These are phyloP conservation scores for Melanotaenia maccullochi DNA, from an alignment of 2,797 vertebrate genomes.

Conservation along the genomic window DNA sequence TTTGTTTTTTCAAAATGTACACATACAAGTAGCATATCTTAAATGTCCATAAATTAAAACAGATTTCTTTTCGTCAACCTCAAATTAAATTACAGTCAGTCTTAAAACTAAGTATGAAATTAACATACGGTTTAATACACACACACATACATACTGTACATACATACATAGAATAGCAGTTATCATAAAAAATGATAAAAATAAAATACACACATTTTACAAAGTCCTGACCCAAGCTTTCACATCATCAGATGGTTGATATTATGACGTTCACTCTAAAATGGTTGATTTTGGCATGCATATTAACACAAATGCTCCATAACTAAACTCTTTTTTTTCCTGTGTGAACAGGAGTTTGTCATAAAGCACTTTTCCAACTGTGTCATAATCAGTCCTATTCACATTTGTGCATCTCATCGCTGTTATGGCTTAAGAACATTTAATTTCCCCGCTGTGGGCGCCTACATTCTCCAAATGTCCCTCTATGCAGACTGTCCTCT, in stretches of 20 bases:
- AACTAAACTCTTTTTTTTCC: slow-evolving; percentile 48
- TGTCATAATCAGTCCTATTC: slow-evolving; percentile 63
- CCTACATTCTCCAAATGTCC: slow-evolving; percentile 40
- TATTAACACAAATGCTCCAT: slow-evolving; percentile 83
- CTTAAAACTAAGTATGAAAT: slow-evolving; percentile 86
- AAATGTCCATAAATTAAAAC: slow-evolving; percentile 84
- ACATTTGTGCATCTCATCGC: slow-evolving; percentile 76
- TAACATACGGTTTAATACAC: slow-evolving; percentile 84
- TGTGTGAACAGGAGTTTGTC: slow-evolving; percentile 69
- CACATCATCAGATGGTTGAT: slow-evolving; percentile 80
- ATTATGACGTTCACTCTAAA: slow-evolving; percentile 82
- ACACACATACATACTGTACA: slow-evolving; percentile 72
- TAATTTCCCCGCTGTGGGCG: slow-evolving; percentile 32
- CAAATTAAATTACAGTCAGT: slow-evolving; percentile 84
- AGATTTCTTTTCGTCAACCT: slow-evolving; percentile 83
- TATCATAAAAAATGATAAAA: slow-evolving; percentile 87
- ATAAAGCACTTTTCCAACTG: slow-evolving; percentile 72
- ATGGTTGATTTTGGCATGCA: slow-evolving; percentile 86
- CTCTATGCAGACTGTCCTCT: slow-evolving; percentile 28
- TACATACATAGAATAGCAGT: slow-evolving; percentile 84
- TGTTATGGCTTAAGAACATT: slow-evolving; percentile 85
- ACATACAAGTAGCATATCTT: slow-evolving; percentile 88
- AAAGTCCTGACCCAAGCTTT: slow-evolving; percentile 84
- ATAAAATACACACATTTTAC: slow-evolving; percentile 88
- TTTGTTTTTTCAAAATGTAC: slow-evolving; percentile 82